Base-by-base conservation (phyloP, 64 coral and sea anemone genomes). In the Montipora cactus region DNA sequence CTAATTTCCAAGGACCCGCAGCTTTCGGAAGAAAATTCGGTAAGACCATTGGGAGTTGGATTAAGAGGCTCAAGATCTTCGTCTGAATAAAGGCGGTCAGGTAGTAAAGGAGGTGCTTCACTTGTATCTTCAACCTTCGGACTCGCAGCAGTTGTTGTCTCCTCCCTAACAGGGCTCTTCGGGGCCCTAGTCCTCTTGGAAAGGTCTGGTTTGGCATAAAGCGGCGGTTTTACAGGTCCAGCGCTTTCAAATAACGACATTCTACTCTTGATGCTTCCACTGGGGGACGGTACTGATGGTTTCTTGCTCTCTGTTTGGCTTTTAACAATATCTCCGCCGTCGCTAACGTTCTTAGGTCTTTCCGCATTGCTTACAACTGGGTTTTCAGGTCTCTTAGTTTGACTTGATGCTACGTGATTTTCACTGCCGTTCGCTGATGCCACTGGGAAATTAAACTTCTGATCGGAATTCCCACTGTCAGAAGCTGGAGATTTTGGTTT, bases 151-250 rank as follows among this genome's bases (percentile, higher is more conserved):
- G 8, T 16, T 83, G 28, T 18, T 23, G 49, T 37, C 12, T 59
- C 21, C 12, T 22, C 21, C 3, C 11, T 13, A 4, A 55, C 80
- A 47, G 52, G 20, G 4, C 4, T 44, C 48, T 28, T 59, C 8
- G 61, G 5, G 4, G 16, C 77, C 6, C 44, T 28, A 4, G 57
- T 88, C 52, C 87, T 93, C 57, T 73, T 78, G 15, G 76, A 50
- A 23, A 72, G 57, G 10, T 93, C 92, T 14, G 92, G 92, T 93
- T 93, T 93, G 14, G 92, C 75, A 62, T 93, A 93, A 69, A 72
- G 7, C 19, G 45, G 55, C 19, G 80, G 55, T 23, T 80, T 69
- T 8, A 74, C 7, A 18, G 25, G 44, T 49, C 78, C 78, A 52
- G 55, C 72, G n/a, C 81, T 75, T 81, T 93, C 75, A 62, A 93